Percentiles rank a stretch among this genome's conserved stretches.
Evolutionary conservation across 2,113 vertebrate genomes (phyloP).

Genomic region (Nothobranchius furzeri): DNA sequence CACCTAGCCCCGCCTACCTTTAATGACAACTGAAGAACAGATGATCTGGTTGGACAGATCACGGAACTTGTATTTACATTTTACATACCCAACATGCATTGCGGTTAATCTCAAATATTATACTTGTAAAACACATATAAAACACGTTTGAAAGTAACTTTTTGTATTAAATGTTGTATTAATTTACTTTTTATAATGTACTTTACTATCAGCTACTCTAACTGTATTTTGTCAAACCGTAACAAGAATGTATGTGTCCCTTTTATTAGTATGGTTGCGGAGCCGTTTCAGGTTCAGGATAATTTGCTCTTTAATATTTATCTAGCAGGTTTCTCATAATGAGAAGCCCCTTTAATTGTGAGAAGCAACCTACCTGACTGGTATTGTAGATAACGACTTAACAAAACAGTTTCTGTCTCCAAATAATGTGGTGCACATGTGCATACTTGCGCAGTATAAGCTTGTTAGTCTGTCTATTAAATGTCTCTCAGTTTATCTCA

Average conservation of each 20-base stretch:
- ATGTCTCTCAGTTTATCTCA: too few relatives aligned
- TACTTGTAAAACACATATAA: too few relatives aligned
- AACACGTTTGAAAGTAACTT: too few relatives aligned
- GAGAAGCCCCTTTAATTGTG: constrained; percentile 32
- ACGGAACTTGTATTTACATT: background rate
- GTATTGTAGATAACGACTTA: too few relatives aligned
- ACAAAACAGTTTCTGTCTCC: too few relatives aligned
- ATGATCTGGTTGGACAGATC: constrained; percentile 34
- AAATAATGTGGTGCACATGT: too few relatives aligned
- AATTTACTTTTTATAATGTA: too few relatives aligned
- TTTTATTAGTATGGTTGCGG: fast-evolving
- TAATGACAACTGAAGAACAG: fast-evolving
- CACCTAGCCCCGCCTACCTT: background rate
- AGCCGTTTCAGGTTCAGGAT: fast-evolving
- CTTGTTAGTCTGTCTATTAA: too few relatives aligned
- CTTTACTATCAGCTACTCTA: too few relatives aligned
- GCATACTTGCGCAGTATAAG: too few relatives aligned
- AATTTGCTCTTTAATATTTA: constrained; percentile 77
- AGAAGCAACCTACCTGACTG: background rate
- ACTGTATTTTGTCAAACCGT: background rate
- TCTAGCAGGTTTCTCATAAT: constrained; percentile 71
- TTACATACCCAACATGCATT: constrained; percentile 35
- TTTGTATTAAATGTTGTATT: too few relatives aligned
- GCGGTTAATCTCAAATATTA: background rate
- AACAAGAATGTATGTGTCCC: fast-evolving